These are phyloP conservation scores for Volucella bombylans DNA, from an alignment of 2,888 invertebrate species.

Conservation along the genomic window DNA sequence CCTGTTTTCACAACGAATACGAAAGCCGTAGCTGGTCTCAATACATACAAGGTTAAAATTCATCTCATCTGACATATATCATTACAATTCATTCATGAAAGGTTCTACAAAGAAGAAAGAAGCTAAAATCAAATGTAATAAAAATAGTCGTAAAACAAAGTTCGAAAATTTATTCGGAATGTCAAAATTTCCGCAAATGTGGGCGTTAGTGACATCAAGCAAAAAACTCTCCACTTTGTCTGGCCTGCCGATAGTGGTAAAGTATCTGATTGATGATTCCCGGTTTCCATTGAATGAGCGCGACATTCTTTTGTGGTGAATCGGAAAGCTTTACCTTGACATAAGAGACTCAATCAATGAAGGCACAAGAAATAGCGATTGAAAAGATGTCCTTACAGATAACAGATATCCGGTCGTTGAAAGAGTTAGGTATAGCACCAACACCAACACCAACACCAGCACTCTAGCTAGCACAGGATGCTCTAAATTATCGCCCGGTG, in stretches of 20 bases:
- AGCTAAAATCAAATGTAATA: neutral
- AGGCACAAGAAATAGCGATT: conserved; percentile 70
- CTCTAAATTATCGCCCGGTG: conserved; percentile 66
- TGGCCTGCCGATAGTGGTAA: conserved; percentile 50
- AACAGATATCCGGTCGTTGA: conserved; percentile 79
- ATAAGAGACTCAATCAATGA: conserved; percentile 67
- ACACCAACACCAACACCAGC: conserved; percentile 44
- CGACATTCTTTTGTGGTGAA: conserved; percentile 66
- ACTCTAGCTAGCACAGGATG: conserved; percentile 53
- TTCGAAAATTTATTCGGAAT: conserved; percentile 55
- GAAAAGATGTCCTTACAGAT: conserved; percentile 79
- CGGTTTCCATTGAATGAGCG: conserved; percentile 56
- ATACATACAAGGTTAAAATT: conserved; percentile 4
- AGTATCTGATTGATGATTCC: conserved; percentile 65
- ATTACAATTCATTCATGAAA: conserved; percentile 58
- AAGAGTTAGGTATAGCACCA: conserved; percentile 8
- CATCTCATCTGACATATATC: conserved; percentile 41
- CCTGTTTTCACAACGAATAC: conserved; percentile 27
- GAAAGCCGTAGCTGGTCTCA: neutral
- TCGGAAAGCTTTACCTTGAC: conserved; percentile 57
- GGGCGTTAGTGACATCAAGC: conserved; percentile 49
- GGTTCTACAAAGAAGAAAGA: neutral
- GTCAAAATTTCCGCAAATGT: conserved; percentile 60
- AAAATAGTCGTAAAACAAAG: conserved; percentile 7
- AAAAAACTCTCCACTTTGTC: conserved; percentile 38